Evolutionary conservation across 1,140 invertebrate genomes (phyloP).

Genomic region (Brachionus sp.): DNA sequence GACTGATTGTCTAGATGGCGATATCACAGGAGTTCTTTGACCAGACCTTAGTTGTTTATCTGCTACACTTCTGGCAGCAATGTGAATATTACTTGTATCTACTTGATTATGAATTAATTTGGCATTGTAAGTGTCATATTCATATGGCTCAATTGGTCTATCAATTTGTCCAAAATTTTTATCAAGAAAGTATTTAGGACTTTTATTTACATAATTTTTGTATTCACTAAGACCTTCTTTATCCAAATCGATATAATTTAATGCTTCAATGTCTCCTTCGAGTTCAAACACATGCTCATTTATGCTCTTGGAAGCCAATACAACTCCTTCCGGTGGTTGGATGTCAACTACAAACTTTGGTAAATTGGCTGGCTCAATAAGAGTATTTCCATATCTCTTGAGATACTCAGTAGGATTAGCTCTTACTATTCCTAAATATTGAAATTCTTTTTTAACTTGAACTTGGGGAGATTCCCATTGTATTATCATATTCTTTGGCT

Average conservation of each 20-base stretch:
- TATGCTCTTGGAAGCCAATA: not conserved
- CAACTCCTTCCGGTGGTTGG: not conserved
- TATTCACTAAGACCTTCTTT: slow-evolving; percentile 34
- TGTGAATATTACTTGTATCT: not conserved
- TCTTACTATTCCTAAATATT: not conserved
- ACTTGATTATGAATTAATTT: not conserved
- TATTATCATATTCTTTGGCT: slow-evolving; percentile 37
- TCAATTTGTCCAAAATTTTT: not conserved
- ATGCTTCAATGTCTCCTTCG: slow-evolving; percentile 9
- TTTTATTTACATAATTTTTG: slow-evolving; percentile 24
- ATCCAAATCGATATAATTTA: slow-evolving; percentile 13
- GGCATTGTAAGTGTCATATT: not conserved
- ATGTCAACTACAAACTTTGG: slow-evolving; percentile 19
- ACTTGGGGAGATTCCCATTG: slow-evolving; percentile 43
- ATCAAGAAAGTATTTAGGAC: not conserved
- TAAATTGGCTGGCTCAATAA: not conserved
- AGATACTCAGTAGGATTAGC: slow-evolving; percentile 18
- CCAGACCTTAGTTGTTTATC: not conserved
- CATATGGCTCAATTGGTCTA: not conserved
- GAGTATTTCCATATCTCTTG: slow-evolving; percentile 22
- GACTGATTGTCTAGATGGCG: not conserved
- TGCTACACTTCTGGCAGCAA: not conserved
- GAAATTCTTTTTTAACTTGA: slow-evolving; percentile 10
- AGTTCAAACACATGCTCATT: not conserved
- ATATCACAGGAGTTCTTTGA: not conserved